Evolutionary conservation across 1,140 invertebrate genomes (phyloP).

Genomic region (Calosoma granatense): DNA sequence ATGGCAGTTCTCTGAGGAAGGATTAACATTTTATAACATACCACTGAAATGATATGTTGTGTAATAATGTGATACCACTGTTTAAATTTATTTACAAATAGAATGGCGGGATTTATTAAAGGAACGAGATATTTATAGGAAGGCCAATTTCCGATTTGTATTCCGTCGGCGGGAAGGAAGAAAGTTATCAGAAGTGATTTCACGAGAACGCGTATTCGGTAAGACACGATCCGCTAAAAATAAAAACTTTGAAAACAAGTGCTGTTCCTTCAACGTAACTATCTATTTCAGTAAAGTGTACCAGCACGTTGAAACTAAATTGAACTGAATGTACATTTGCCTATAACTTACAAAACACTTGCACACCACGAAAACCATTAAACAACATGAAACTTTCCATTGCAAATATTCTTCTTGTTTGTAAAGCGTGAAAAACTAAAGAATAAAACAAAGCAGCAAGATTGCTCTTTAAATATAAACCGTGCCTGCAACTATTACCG

Average conservation of each 20-base stretch:
- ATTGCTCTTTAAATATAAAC: neutral
- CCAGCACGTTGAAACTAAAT: no score
- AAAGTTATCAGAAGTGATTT: neutral
- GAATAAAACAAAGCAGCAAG: no score
- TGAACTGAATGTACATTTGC: neutral
- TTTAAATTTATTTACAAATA: no score
- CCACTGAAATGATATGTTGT: no score
- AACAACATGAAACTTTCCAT: no score
- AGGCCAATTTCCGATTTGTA: neutral
- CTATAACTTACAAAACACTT: neutral
- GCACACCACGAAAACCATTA: neutral
- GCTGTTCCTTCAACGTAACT: neutral
- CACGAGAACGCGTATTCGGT: neutral
- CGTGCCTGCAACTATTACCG: slow-evolving; percentile 16
- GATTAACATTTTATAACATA: no score
- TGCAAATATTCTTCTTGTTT: no score
- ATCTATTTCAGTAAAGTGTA: neutral
- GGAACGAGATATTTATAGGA: neutral
- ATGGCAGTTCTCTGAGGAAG: no score
- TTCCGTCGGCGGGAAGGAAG: neutral
- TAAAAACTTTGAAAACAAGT: neutral
- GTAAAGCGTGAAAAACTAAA: no score
- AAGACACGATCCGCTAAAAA: neutral
- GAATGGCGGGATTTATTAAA: no score
- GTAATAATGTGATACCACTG: no score